Evolutionary conservation across 2,797 vertebrate species (phyloP).

Genomic region (Sphenopsis melanotis): DNA sequence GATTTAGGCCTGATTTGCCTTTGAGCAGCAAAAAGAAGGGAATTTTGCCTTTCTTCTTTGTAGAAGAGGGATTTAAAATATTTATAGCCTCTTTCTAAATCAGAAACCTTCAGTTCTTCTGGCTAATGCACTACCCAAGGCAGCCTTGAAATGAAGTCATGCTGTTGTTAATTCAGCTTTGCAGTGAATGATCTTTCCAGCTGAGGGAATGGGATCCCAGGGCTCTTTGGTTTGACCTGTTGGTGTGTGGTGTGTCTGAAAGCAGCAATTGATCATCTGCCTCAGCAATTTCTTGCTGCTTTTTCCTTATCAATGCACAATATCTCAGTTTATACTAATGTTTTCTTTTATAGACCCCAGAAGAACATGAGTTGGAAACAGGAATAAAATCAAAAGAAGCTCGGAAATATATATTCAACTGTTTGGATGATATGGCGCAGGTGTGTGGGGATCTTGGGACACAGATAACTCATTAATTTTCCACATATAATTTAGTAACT

Average conservation of each 20-base stretch:
- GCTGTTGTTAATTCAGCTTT: neutral
- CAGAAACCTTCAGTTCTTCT: neutral
- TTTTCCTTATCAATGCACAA: neutral
- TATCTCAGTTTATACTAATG: neutral
- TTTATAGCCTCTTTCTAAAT: neutral
- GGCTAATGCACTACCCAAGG: neutral
- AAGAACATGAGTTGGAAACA: slow-evolving; percentile 94
- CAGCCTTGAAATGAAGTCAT: neutral
- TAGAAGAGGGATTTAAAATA: neutral
- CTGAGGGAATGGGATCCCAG: neutral
- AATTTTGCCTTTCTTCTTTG: neutral
- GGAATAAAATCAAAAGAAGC: slow-evolving; percentile 98
- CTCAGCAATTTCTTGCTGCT: neutral
- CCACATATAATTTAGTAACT: neutral
- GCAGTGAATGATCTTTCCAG: neutral
- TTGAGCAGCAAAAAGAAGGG: neutral
- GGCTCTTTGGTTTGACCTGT: neutral
- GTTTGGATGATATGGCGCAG: slow-evolving; percentile 99
- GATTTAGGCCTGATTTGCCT: neutral
- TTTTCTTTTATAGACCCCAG: slow-evolving; percentile 82
- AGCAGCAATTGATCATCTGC: neutral
- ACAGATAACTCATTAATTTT: neutral
- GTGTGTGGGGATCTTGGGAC: slow-evolving; percentile 63
- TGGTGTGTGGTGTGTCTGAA: neutral
- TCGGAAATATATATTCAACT: slow-evolving; percentile 98